A percentile compares a stretch with the other conserved stretches of the same genome.
Evolutionary conservation across 2,113 vertebrate genomes (phyloP).

Genomic region (Globicephala melas): DNA sequence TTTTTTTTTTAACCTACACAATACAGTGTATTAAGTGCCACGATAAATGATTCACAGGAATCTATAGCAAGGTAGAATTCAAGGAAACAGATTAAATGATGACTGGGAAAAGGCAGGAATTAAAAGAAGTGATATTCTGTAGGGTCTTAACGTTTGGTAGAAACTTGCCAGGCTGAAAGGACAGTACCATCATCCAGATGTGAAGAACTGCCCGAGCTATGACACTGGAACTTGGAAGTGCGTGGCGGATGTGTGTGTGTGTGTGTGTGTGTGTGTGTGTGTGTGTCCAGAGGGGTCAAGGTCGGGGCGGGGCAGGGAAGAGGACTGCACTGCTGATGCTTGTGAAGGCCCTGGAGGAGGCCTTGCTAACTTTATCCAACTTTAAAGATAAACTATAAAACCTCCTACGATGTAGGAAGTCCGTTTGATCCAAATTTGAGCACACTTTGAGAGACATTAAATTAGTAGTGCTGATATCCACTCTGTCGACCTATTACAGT

Average conservation of each 20-base stretch:
- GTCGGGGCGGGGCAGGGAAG: no score
- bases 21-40: neutral
- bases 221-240: neutral
- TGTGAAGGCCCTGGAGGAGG: neutral
- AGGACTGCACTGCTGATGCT: neutral
- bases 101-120: neutral
- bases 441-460: neutral
- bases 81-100: neutral
- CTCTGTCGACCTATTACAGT: neutral
- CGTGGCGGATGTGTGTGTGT: accelerated
- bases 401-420: neutral
- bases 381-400: neutral
- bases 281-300: neutral
- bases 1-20: neutral
- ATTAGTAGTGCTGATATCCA: neutral
- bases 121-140: neutral
- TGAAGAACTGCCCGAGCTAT: neutral
- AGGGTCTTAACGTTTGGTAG: neutral
- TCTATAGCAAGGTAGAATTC: neutral
- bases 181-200: neutral
- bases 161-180: neutral
- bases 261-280: accelerated
- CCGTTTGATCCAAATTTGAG: neutral
- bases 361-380: neutral
- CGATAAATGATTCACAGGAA: neutral